Base-by-base conservation (phyloP, 1,140 invertebrate genomes). In the fruit fly (Drosophila melanogaster) region DNA sequence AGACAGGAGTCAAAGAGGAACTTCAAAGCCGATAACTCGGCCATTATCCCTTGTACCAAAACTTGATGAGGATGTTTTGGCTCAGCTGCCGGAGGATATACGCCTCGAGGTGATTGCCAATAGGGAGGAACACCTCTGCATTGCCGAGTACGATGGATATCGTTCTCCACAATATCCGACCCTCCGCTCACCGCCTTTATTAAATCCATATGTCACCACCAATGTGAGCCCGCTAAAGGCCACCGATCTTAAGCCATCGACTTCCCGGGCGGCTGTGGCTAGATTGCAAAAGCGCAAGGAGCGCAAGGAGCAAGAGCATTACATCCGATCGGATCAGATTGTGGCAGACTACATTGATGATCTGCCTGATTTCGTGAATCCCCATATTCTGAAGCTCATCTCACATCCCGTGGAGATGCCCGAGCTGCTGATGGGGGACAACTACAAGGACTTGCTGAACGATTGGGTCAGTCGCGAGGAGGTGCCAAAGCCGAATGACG, bases 81-180 rank as follows among this genome's bases (percentile, higher is more conserved):
- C 94, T 17, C 94, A 94, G 74, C 77, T 96, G 47, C 95, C 95
- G 0, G 92, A 93, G 56, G 94, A 95, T 51, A 93, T 96, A 66
- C 93, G 93, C 62, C 92, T 93, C 35, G 95, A 96, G 92, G 93
- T 96, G 60, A 87, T 95, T 2, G 91, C 15, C 12, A 40, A 61
- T 24, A 61, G 46, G 7, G 35, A 75, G 1, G 62, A 79, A 15
- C 69, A 83, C n/a, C 35, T 87, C 10, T 54, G 37, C 8, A 43
- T 74, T 11, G 7, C 15, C 10, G 15, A 11, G 62, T 33, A 0
- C 4, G 51, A 15, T 17, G 11, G 5, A 35, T 19, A 19, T 1
- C 41, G 11, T 12, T 3, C 41, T 44, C 17, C 15, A 7, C n/a
- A 4, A 0, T 19, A 17, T 0, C 7, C 26, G 4, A 4, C 19